Evolutionary conservation across 2,113 vertebrate species (phyloP), one percentile per base, ranked within the genome.

Genomic region (Atractosteus spatula): DNA sequence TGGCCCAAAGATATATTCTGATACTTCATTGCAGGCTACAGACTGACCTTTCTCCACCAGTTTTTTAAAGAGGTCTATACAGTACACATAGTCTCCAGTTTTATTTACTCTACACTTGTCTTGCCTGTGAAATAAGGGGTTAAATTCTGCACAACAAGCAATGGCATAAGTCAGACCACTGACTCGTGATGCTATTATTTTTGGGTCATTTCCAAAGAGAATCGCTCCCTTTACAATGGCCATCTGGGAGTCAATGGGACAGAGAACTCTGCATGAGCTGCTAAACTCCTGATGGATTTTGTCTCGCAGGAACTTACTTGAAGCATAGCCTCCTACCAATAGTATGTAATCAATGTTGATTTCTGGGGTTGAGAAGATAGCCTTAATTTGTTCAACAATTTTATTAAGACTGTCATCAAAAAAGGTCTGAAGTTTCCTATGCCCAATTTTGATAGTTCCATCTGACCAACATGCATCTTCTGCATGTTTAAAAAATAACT

Each of bases 141-240:
- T 66, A 74, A 78, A 80, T 0, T 0, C 14, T 0, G 0, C 0
- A 55, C 0, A 0, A 6, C 71, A 0, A 8, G 0, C n/a, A 51
- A 74, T 17, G 3, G 69, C 79, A 0, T 81, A 81, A 10, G 77
- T 81, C n/a, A 70, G 64, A 3, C 14, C 42, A 55, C 73, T 78
- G 70, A 71, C 69, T 12, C 77, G 62, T 11, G 68, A 51, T 2
- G 55, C 43, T 12, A 79, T 65, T 0, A 77, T 0, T 3, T 29
- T 61, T 63, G 70, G 72, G 29, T 75, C 41, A 47, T n/a, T 74
- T 29, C 74, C 79, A 75, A 81, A 80, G 73, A 73, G 0, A 0
- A 74, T 65, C 0, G 76, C 68, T 6, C 69, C 65, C 7, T 66
- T 71, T 59, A 61, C 5, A 17, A 74, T 44, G 16, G 72, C 71